These are phyloP conservation scores for Oophaga pumilio DNA, from an alignment of 2,113 vertebrate species.

Conservation along the genomic window DNA sequence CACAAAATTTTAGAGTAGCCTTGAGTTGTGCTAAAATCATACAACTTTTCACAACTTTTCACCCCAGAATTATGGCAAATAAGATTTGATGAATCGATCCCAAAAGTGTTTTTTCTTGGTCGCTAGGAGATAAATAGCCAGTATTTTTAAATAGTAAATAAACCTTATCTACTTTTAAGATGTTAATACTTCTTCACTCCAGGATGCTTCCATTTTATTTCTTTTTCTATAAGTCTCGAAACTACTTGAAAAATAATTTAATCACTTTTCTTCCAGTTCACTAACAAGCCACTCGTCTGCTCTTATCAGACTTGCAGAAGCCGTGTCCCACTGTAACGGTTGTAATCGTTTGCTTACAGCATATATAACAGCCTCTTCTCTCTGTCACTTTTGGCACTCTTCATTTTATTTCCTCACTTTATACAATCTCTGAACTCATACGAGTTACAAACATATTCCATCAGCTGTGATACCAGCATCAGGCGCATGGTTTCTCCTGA, in stretches of 20 bases:
- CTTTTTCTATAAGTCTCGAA: neutral
- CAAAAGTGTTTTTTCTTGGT: neutral
- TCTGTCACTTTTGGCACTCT: conserved; percentile 21
- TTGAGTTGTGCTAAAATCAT: too few species aligned
- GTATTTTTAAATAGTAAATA: neutral
- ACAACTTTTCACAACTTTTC: too few species aligned
- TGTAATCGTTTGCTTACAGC: neutral
- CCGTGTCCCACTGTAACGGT: neutral
- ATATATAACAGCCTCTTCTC: neutral
- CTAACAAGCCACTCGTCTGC: neutral
- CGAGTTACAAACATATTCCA: neutral
- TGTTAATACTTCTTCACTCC: neutral
- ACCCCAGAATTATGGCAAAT: too few species aligned
- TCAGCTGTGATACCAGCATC: neutral
- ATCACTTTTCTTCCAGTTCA: neutral
- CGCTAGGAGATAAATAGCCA: neutral
- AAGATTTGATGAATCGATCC: too few species aligned
- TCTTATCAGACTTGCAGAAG: neutral
- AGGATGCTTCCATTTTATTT: neutral
- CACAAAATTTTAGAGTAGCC: too few species aligned
- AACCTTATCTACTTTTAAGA: neutral
- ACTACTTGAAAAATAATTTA: conserved; percentile 1
- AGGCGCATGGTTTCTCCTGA: neutral
- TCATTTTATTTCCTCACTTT: conserved; percentile 15
- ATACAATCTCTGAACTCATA: neutral